These are phyloP conservation scores for Hippoglossus stenolepis DNA, from an alignment of 2,113 vertebrate species.

Conservation along the genomic window DNA sequence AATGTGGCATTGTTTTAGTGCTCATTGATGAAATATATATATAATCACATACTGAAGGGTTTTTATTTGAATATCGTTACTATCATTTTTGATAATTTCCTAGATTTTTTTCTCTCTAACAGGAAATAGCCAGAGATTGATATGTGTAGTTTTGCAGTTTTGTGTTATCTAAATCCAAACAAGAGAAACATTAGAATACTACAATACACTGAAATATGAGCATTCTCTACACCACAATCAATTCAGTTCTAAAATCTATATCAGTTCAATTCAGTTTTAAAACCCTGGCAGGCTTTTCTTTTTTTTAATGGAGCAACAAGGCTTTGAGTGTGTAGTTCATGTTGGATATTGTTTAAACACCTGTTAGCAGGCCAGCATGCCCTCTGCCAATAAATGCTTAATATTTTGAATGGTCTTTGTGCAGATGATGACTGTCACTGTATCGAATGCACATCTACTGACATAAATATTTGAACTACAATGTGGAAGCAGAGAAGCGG, in stretches of 20 bases:
- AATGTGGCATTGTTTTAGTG: not conserved
- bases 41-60: not conserved
- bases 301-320: not conserved
- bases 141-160: too few species aligned
- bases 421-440: not conserved
- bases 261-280: too few species aligned
- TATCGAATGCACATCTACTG: not conserved
- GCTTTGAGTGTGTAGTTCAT: conserved; percentile 23
- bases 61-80: not conserved
- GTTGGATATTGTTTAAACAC: conserved; percentile 48
- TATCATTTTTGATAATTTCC: not conserved
- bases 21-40: not conserved
- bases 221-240: too few species aligned
- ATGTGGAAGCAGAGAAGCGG: not conserved
- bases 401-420: not conserved
- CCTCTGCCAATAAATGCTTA: conserved; percentile 26
- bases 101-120: not conserved
- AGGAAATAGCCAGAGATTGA: too few species aligned
- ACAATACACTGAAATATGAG: too few species aligned
- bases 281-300: not conserved
- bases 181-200: too few species aligned
- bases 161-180: too few species aligned
- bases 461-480: not conserved
- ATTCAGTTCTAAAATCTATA: too few species aligned
- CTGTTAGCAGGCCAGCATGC: conserved; percentile 38